phyloP scores from a whole-genome alignment of 1,140 invertebrate species.

The Megalopta genalis region DNA sequence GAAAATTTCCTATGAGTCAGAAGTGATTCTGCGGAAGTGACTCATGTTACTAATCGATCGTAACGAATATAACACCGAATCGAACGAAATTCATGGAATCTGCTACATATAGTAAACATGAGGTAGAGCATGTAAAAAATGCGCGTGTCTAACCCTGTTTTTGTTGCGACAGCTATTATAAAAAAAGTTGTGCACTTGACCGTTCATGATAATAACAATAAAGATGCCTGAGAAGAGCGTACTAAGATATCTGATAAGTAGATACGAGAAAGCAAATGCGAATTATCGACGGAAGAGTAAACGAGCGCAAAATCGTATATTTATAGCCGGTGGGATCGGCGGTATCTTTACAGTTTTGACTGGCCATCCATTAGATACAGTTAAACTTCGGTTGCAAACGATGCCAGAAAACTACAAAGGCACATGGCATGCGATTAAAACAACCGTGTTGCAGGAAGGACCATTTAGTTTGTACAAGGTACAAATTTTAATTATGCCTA shows the following conservation, averaged over 20 bases:
- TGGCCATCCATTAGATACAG: constrained; percentile 52
- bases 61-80: neutral
- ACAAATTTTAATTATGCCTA: neutral
- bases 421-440: constrained; percentile 58
- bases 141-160: neutral
- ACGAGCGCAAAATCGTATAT: neutral
- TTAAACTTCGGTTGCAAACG: constrained; percentile 51
- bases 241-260: neutral
- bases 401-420: constrained; percentile 19
- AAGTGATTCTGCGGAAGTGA: neutral
- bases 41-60: neutral
- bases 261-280: neutral
- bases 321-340: constrained; percentile 26
- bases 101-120: neutral
- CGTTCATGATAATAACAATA: neutral
- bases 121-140: neutral
- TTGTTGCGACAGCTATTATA: neutral
- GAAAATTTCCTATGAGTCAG: neutral
- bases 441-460: neutral
- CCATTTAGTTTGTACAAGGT: neutral
- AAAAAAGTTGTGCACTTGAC: neutral
- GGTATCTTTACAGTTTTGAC: constrained; percentile 32
- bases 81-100: neutral
- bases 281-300: neutral
- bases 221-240: neutral